Base-by-base conservation (phyloP, 2,888 invertebrate species). In the Eledona agricola region DNA sequence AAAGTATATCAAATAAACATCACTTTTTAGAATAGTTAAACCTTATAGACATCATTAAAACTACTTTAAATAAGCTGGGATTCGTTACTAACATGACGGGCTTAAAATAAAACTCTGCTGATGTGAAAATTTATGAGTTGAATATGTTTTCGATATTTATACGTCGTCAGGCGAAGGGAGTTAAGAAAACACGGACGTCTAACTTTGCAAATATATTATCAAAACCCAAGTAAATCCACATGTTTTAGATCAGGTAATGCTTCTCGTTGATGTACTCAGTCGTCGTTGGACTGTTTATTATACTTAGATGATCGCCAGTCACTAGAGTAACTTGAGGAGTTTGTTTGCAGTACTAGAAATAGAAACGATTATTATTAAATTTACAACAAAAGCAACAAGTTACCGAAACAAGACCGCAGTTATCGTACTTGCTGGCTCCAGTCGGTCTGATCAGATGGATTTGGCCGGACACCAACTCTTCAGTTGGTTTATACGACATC, bases 281-380 rank as follows among this genome's bases (percentile, higher is more conserved):
- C 28, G 85, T 78, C 55, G 82, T 82, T 35, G 81, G 79, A 62
- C 84, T 86, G 4, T 86, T 83, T 57, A 90, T 71, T 63, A 91
- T 88, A 32, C 84, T 83, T 0, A 82, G 70, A 65, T 91, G 91
- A 69, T 88, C 87, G 4, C 90, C 91, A 67, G 85, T 85, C 2
- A 88, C 75, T 29, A 81, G 80, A 60, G 83, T 81, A 0, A 89
- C 77, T 1, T 80, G 79, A 0, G 89, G 81, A 4, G 79, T 78
- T 1, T 80, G 80, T 23, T 81, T 80, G 1, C 86, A 85, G 22
- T 81, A 76, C 78, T 83, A 79, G 17, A 38, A 43, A 16, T 11
- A 20, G 22, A 32, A 13, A 4, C 17, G 2, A 20, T 10, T 12
- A 13, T n/a, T n/a, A 17, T 26, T 7, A 43, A 31, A 31, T 19